phyloP scores from a whole-genome alignment of 2,888 invertebrate genomes.

The Drosophila mimetica region DNA sequence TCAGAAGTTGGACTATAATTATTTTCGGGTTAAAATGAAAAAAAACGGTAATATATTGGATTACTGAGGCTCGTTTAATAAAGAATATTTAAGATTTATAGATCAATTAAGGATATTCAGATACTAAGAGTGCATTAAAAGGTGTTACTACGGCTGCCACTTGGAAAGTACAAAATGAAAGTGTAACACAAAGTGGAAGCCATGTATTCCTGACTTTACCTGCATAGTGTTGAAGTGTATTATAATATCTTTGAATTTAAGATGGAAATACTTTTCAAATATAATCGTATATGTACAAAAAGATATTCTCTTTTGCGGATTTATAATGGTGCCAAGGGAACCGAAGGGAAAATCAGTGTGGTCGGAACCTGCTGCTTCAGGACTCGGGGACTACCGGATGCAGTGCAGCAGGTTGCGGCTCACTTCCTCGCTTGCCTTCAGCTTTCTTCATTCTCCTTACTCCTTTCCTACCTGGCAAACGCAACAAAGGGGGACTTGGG shows the following conservation, averaged over 20 bases:
- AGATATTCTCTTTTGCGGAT: constrained; percentile 28
- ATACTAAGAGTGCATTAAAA: constrained; percentile 4
- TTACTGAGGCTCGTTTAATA: constrained; percentile 6
- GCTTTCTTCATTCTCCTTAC: not conserved
- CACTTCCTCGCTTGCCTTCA: not conserved
- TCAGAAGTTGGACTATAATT: not conserved
- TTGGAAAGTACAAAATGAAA: not conserved
- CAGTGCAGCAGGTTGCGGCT: constrained; percentile 26
- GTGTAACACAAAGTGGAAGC: not conserved
- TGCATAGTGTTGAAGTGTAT: not conserved
- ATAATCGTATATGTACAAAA: constrained; percentile 3
- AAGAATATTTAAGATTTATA: not conserved
- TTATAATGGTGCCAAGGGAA: constrained; percentile 17
- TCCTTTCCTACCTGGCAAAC: constrained; percentile 3
- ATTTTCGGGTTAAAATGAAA: not conserved
- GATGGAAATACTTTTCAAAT: not conserved
- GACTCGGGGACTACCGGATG: not conserved
- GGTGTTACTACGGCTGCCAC: constrained; percentile 15
- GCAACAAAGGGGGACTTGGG: not conserved
- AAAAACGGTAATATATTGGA: constrained; percentile 7
- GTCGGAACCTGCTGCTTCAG: constrained; percentile 18
- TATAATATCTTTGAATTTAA: not conserved
- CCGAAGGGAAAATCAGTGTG: constrained; percentile 1
- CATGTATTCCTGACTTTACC: constrained; percentile 7
- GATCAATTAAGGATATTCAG: not conserved